Evolutionary conservation across 2,113 vertebrate species (phyloP).

Genomic region (Cephalopterus ornatus): DNA sequence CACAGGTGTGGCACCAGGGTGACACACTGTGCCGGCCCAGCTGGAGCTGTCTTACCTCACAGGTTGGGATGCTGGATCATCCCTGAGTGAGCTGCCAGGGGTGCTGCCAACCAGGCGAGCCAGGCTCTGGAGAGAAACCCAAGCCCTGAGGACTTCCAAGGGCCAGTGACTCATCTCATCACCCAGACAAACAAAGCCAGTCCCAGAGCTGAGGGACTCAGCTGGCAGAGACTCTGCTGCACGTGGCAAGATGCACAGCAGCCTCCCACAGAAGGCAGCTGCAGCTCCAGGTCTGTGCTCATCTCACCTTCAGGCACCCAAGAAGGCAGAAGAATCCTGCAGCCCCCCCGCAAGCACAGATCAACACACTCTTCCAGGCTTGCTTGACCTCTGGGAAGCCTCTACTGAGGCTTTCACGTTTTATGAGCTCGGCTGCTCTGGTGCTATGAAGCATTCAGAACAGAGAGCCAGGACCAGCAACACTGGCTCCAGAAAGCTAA

Average conservation of each 20-base stretch:
- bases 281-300: background rate
- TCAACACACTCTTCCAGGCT: background rate
- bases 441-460: background rate
- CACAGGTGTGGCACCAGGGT: background rate
- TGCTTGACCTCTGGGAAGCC: accelerated
- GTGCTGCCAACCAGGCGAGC: background rate
- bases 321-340: background rate
- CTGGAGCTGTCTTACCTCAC: background rate
- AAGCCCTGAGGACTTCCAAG: background rate
- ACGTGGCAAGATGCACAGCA: background rate
- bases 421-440: background rate
- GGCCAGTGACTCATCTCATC: background rate
- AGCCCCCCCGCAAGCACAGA: background rate
- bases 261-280: background rate
- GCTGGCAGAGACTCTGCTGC: background rate
- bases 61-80: background rate
- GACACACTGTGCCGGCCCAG: accelerated
- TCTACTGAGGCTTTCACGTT: background rate
- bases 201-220: background rate
- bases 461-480: background rate
- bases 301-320: too few relatives aligned
- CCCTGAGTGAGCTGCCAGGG: background rate
- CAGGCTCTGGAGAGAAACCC: background rate
- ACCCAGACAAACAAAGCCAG: background rate
- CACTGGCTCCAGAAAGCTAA: background rate